phyloP scores from a whole-genome alignment of 2,888 invertebrate species.

The Helicoverpa assulta region DNA sequence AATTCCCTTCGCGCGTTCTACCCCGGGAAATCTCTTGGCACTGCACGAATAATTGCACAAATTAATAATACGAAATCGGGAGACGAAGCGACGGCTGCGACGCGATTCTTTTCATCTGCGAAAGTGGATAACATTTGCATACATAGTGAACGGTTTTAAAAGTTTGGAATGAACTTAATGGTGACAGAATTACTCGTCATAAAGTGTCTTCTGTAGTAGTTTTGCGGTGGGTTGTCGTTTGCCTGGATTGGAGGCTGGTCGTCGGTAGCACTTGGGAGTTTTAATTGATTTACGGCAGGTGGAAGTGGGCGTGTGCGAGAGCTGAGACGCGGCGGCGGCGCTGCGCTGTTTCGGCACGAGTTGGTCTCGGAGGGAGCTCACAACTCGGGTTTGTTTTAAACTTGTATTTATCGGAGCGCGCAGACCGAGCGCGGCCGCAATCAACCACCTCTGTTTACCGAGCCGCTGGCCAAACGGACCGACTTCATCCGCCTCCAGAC shows the following conservation, averaged over 20 bases:
- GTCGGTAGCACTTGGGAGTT: slow-evolving; percentile 71
- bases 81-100: slow-evolving; percentile 67
- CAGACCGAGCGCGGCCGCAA: slow-evolving; percentile 60
- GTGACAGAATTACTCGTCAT: slow-evolving; percentile 64
- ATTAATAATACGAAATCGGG: slow-evolving; percentile 84
- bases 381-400: slow-evolving; percentile 70
- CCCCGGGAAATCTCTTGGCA: slow-evolving; percentile 83
- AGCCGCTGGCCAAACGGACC: slow-evolving; percentile 52
- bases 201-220: slow-evolving; percentile 64
- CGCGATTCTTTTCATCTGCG: slow-evolving; percentile 72
- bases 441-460: slow-evolving; percentile 64
- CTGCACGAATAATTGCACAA: slow-evolving; percentile 83
- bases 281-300: slow-evolving; percentile 81
- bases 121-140: slow-evolving; percentile 77
- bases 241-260: slow-evolving; percentile 48
- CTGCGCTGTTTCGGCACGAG: slow-evolving; percentile 49
- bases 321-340: slow-evolving; percentile 43
- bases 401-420: slow-evolving; percentile 71
- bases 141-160: slow-evolving; percentile 65
- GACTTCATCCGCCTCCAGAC: slow-evolving; percentile 25
- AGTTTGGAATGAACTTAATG: slow-evolving; percentile 66
- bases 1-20: slow-evolving; percentile 77
- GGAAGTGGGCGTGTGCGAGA: slow-evolving; percentile 59
- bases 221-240: slow-evolving; percentile 56
- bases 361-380: slow-evolving; percentile 61